These are phyloP conservation scores for Xanthorhoe spadicearia DNA, from an alignment of 2,888 invertebrate species.

Conservation along the genomic window DNA sequence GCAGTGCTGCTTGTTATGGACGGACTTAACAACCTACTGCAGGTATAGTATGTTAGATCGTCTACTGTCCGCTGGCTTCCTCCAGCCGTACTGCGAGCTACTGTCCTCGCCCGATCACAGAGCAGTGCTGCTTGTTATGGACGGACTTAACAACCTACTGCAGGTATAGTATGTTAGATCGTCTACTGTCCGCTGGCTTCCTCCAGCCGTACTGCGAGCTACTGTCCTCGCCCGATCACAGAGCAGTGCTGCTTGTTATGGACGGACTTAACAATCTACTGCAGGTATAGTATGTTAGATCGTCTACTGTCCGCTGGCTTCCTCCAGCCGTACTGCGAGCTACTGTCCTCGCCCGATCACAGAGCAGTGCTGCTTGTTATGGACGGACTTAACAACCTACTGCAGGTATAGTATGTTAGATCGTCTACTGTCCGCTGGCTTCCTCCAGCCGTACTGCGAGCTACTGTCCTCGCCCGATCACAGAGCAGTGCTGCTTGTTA, in stretches of 20 bases:
- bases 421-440: too few relatives aligned
- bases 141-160: constrained; percentile 90
- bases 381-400: too few relatives aligned
- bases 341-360: too few relatives aligned
- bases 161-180: constrained; percentile 86
- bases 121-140: constrained; percentile 91
- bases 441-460: too few relatives aligned
- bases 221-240: constrained; percentile 90
- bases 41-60: constrained; percentile 84
- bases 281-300: too few relatives aligned
- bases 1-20: constrained; percentile 92
- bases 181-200: constrained; percentile 88
- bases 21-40: constrained; percentile 90
- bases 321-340: too few relatives aligned
- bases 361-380: too few relatives aligned
- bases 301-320: too few relatives aligned
- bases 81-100: constrained; percentile 91
- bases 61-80: constrained; percentile 87
- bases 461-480: too few relatives aligned
- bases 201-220: constrained; percentile 91
- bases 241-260: constrained; percentile 91
- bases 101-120: constrained; percentile 91
- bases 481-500: too few relatives aligned
- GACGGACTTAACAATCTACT: too few relatives aligned
- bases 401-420: too few relatives aligned